phyloP scores from a whole-genome alignment of 1,140 invertebrate species.

The Alviniconcha marisindica region DNA sequence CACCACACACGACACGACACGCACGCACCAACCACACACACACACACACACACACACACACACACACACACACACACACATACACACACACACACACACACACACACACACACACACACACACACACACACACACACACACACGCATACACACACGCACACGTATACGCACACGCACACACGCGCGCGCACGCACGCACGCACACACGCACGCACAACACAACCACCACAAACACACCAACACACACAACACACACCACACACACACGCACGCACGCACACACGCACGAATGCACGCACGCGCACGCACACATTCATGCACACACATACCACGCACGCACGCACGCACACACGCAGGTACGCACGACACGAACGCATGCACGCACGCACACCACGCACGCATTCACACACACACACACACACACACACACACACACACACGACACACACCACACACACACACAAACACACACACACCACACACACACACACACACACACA shows the following conservation, averaged over 20 bases:
- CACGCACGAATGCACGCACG: not conserved
- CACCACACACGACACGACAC: no score
- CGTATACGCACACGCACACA: not conserved
- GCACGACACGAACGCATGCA: not conserved
- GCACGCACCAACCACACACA: no score
- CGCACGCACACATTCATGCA: not conserved
- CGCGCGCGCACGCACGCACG: not conserved
- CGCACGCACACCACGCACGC: not conserved
- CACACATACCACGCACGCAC: not conserved
- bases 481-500: slow-evolving; percentile 11
- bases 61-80: no score
- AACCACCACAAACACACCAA: not conserved
- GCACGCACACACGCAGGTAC: not conserved
- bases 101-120: no score
- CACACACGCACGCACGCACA: not conserved
- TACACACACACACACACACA: no score
- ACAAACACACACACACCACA: slow-evolving; percentile 13
- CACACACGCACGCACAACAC: slow-evolving; percentile 2
- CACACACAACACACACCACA: not conserved
- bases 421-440: not conserved
- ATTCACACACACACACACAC: not conserved
- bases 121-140: no score
- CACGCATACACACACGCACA: not conserved
- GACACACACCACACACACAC: slow-evolving; percentile 11
- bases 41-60: no score